Evolutionary conservation across 2,113 vertebrate genomes (phyloP).

Genomic region (Conger conger): DNA sequence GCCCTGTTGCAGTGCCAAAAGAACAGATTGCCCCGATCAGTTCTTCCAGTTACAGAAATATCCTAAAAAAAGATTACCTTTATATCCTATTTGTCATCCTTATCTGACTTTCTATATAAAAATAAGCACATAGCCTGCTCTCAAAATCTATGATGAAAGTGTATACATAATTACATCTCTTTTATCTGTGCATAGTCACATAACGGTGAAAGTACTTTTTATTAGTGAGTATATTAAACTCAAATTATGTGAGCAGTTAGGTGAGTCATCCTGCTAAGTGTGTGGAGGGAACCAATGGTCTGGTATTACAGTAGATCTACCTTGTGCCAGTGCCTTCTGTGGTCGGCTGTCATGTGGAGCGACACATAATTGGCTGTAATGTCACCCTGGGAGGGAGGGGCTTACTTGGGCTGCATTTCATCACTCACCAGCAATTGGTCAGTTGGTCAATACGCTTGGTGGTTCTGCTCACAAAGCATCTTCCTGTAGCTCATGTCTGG

Average conservation of each 20-base stretch:
- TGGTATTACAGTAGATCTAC: no score
- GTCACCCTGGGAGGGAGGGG: no score
- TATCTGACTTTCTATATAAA: background rate
- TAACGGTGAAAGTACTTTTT: background rate
- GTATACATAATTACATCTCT: background rate
- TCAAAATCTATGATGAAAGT: background rate
- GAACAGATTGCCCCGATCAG: background rate
- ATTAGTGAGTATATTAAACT: background rate
- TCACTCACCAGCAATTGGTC: no score
- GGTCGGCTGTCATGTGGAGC: no score
- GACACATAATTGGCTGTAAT: no score
- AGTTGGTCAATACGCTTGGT: no score
- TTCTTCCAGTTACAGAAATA: background rate
- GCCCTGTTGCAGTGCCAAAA: background rate
- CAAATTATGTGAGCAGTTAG: background rate
- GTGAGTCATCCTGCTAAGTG: background rate
- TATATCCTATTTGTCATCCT: conserved; percentile 9
- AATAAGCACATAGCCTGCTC: background rate
- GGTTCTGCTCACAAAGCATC: no score
- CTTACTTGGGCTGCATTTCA: no score
- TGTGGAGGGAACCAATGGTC: no score
- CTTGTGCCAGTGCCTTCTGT: no score
- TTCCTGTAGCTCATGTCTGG: no score
- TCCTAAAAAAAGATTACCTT: background rate
- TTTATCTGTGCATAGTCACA: background rate